Conservation (phyloP, 2,797 vertebrate species). For the Sebastes elongatus region DNA sequence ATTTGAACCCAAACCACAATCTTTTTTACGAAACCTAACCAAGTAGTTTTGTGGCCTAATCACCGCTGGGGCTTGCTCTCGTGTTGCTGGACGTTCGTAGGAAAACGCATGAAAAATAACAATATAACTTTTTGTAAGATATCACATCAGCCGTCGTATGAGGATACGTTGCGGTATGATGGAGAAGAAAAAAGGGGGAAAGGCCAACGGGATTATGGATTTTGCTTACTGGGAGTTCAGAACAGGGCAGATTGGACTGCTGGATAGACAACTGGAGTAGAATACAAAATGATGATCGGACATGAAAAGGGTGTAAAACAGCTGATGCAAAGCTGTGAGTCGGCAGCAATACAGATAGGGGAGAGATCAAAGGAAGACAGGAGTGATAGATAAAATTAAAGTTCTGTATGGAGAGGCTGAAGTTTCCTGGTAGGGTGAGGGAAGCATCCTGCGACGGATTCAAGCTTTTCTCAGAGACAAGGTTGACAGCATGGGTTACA, state of each 20-base stretch:
- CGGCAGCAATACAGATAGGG: background rate
- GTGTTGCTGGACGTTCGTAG: too few species aligned
- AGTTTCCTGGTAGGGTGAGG: background rate
- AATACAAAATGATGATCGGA: constrained; percentile 27
- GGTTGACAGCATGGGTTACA: background rate
- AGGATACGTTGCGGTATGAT: background rate
- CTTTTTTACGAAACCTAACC: too few species aligned
- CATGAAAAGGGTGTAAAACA: constrained; percentile 8
- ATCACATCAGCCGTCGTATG: too few species aligned
- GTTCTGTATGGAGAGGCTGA: background rate
- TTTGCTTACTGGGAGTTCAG: background rate
- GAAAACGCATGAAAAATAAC: background rate
- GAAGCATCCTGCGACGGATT: constrained; percentile 6
- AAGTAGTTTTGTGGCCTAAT: too few species aligned
- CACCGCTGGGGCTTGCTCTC: too few species aligned
- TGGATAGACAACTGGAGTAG: background rate
- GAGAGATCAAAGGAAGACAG: constrained; percentile 29
- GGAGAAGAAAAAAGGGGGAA: background rate
- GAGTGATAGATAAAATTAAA: constrained; percentile 5
- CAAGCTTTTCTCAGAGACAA: background rate
- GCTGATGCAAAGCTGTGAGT: background rate
- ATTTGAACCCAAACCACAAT: too few species aligned
- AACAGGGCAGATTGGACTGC: background rate
- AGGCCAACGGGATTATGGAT: background rate
- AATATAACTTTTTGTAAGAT: background rate